These are phyloP conservation scores for Coranthus polyacanthus DNA, from an alignment of 2,797 vertebrate genomes.

Conservation along the genomic window DNA sequence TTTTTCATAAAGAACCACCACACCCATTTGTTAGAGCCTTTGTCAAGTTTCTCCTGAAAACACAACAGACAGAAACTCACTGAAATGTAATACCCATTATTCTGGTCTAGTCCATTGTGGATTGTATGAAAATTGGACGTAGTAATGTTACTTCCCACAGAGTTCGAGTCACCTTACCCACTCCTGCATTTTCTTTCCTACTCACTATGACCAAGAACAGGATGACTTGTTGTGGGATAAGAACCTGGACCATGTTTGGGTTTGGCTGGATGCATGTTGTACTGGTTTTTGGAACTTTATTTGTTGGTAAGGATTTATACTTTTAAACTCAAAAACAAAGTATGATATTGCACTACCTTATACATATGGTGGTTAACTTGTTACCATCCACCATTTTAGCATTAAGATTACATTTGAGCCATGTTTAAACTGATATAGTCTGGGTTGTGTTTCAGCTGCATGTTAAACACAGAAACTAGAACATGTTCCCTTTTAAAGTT, in stretches of 20 bases:
- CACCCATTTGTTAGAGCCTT: slow-evolving; percentile 18
- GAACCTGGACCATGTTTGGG: neutral
- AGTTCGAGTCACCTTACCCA: neutral
- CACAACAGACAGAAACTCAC: slow-evolving; percentile 25
- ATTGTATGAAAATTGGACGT: slow-evolving; percentile 31
- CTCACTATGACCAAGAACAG: slow-evolving; percentile 28
- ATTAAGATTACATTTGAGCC: no score
- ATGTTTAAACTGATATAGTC: no score
- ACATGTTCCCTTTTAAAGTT: no score
- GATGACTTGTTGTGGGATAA: neutral
- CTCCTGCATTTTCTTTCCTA: slow-evolving; percentile 1
- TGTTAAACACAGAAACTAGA: no score
- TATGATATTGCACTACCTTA: neutral
- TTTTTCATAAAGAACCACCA: no score
- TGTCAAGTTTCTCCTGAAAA: slow-evolving; percentile 12
- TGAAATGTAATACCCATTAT: slow-evolving; percentile 54
- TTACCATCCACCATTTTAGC: no score
- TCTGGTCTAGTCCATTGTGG: slow-evolving; percentile 21
- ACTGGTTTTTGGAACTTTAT: slow-evolving; percentile 25
- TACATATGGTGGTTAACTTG: no score
- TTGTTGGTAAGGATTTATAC: slow-evolving; percentile 40
- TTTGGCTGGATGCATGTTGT: slow-evolving; percentile 31
- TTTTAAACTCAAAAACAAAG: slow-evolving; percentile 4
- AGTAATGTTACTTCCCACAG: slow-evolving; percentile 18
- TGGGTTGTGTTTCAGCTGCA: no score